phyloP scores from a whole-genome alignment of 2,113 vertebrate genomes.

The Eidolon helvum region DNA sequence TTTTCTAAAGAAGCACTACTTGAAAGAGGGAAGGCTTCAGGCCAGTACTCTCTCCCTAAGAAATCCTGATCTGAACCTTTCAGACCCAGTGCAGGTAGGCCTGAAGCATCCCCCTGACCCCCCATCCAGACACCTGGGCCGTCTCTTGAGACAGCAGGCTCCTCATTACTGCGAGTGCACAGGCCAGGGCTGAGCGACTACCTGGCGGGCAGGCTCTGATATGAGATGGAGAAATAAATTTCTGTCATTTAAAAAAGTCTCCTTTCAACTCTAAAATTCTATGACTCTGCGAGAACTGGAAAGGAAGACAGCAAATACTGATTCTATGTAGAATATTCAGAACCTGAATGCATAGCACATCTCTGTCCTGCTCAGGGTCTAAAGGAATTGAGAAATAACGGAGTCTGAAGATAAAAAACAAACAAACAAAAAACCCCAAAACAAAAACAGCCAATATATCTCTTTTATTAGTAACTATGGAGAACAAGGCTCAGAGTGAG shows the following conservation, averaged over 20 bases:
- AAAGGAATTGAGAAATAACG: background rate
- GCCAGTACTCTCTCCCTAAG: background rate
- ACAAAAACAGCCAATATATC: too few species aligned
- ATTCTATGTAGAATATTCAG: background rate
- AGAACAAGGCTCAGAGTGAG: background rate
- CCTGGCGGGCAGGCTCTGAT: background rate
- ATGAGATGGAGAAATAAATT: background rate
- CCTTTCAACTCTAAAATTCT: background rate
- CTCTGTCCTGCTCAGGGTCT: background rate
- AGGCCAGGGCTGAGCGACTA: background rate
- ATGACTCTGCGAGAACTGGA: background rate
- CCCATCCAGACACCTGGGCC: background rate
- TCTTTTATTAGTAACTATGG: background rate
- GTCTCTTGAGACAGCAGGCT: background rate
- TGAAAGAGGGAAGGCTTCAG: background rate
- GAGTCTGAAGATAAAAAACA: background rate
- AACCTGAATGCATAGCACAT: background rate
- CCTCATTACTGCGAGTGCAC: rapidly evolving
- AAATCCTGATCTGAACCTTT: background rate
- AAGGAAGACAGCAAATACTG: background rate
- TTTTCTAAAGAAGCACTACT: background rate
- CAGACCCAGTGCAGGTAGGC: rapidly evolving
- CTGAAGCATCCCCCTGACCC: background rate
- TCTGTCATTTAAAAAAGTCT: background rate
- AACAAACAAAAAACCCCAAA: background rate